Evolutionary conservation across 2,113 vertebrate species (phyloP).

Genomic region (Seriola quinqueradiata): DNA sequence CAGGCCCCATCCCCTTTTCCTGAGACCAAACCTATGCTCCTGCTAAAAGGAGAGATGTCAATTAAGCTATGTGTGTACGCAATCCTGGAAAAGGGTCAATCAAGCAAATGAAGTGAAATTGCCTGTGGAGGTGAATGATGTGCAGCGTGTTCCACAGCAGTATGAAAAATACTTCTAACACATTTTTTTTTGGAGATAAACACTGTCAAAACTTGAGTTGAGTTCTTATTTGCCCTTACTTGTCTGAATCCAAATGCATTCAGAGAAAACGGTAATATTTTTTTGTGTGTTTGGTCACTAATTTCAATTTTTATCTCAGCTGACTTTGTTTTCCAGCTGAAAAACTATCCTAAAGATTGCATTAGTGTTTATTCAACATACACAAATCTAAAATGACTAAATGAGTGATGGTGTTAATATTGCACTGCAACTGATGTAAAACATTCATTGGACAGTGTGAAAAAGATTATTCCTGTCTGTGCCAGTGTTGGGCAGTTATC

Average conservation of each 20-base stretch:
- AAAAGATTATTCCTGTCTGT: constrained; percentile 11
- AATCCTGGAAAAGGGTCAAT: too few relatives aligned
- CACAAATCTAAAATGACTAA: constrained; percentile 21
- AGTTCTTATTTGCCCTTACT: not conserved
- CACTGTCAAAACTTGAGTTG: not conserved
- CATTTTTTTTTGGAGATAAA: too few relatives aligned
- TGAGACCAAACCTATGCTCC: too few relatives aligned
- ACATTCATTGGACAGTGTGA: constrained; percentile 28
- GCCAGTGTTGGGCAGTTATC: constrained; percentile 35
- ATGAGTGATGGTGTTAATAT: constrained; percentile 53
- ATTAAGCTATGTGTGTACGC: not conserved
- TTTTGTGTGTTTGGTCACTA: not conserved
- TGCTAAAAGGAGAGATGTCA: not conserved
- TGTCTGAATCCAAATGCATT: not conserved
- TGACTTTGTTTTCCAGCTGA: constrained; percentile 18
- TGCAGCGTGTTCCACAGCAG: not conserved
- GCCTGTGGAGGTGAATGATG: too few relatives aligned
- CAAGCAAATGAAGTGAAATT: too few relatives aligned
- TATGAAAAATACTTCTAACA: not conserved
- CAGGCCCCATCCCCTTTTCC: too few relatives aligned
- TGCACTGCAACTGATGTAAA: constrained; percentile 10
- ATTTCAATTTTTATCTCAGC: constrained; percentile 12
- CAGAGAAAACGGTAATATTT: not conserved
- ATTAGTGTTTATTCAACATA: constrained; percentile 41
- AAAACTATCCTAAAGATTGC: not conserved